Evolutionary conservation across 2,113 vertebrate genomes (phyloP).

Genomic region (Corvus hawaiiensis): DNA sequence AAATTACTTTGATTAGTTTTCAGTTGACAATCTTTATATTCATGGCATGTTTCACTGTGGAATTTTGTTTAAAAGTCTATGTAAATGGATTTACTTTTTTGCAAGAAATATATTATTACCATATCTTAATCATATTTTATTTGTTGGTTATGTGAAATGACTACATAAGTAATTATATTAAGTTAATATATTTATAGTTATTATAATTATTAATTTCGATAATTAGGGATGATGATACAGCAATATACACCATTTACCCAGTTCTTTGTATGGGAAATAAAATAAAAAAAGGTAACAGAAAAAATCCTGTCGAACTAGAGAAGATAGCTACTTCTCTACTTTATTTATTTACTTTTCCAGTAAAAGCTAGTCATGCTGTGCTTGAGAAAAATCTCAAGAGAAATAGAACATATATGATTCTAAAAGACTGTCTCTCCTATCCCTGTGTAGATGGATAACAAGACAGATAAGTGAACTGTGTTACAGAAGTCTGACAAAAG

Average conservation of each 20-base stretch:
- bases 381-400: not conserved
- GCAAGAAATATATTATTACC: not conserved
- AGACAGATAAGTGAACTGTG: not conserved
- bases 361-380: not conserved
- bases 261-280: not conserved
- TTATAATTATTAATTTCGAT: not conserved
- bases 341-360: not conserved
- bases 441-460: not conserved
- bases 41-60: not conserved
- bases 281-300: not conserved
- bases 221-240: accelerated
- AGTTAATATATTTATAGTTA: not conserved
- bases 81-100: not conserved
- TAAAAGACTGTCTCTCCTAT: not conserved
- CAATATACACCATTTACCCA: not conserved
- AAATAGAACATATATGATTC: not conserved
- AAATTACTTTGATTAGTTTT: not conserved
- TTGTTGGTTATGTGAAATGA: not conserved
- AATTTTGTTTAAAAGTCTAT: not conserved
- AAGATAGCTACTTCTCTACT: not conserved
- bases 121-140: not conserved
- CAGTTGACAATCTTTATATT: not conserved
- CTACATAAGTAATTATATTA: not conserved
- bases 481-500: not conserved
- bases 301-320: not conserved